A percentile compares a stretch with the other conserved stretches of the same genome.
Conservation (phyloP, 2,113 vertebrate genomes). For the Myxocyprinus asiaticus region DNA sequence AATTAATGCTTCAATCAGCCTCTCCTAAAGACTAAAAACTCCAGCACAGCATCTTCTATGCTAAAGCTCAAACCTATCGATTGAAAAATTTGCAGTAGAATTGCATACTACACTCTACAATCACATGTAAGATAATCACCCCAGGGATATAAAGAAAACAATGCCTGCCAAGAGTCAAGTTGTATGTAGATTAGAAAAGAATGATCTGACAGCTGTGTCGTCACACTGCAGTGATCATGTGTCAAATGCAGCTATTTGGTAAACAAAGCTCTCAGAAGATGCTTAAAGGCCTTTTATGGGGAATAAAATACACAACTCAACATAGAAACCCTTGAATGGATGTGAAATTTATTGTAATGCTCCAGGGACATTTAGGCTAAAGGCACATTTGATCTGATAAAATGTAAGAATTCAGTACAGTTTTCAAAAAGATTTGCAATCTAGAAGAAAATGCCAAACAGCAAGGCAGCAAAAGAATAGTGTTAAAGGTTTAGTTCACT, state of each 20-base stretch:
- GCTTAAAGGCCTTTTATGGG: not conserved
- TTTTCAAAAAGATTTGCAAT: no score
- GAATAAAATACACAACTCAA: not conserved
- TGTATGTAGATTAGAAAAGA: conserved; percentile 18
- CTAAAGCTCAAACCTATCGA: conserved; percentile 35
- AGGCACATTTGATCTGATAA: not conserved
- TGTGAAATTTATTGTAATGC: not conserved
- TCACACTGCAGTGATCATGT: not conserved
- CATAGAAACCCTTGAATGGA: not conserved
- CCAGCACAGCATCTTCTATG: not conserved
- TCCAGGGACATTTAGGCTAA: not conserved
- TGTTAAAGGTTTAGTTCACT: no score
- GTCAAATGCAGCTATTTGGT: conserved; percentile 39
- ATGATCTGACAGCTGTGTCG: not conserved
- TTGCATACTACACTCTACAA: conserved; percentile 14
- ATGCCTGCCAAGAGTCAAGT: conserved; percentile 6
- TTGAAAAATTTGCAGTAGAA: conserved; percentile 31
- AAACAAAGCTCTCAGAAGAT: conserved; percentile 23
- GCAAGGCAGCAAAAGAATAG: no score
- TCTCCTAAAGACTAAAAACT: not conserved
- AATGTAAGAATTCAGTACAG: not conserved
- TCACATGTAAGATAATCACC: conserved; percentile 35
- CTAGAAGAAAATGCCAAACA: no score
- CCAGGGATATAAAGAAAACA: conserved; percentile 12
- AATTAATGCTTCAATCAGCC: conserved; percentile 24